Evolutionary conservation across 2,113 vertebrate species (phyloP), one percentile per base, ranked within the genome.

Genomic region (Riparia riparia): DNA sequence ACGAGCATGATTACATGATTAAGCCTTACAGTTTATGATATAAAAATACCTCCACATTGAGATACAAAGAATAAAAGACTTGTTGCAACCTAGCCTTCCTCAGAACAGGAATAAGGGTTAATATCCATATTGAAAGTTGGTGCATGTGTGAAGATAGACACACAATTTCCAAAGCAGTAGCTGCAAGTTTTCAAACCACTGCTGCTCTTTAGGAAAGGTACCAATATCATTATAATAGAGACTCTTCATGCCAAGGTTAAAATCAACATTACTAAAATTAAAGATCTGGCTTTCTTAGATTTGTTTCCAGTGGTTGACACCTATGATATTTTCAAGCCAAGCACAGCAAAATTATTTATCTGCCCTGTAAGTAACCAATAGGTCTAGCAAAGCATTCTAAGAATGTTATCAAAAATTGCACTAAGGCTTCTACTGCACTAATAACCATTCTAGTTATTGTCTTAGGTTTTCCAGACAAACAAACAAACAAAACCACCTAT

Each of bases 41-140:
- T 44, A 74, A 94, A 89, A 58, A 51, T 44, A 65, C 5, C 25
- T 82, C 39, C 34, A 58, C 83, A 73, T 1, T 68, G 39, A 83
- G 49, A 51, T 12, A 69, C 10, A 53, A 77, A 82, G 34, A 73
- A 60, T 31, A 60, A 72, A 69, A 65, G 11, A 71, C 32, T 49
- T 56, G 34, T 41, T 87, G 21, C 11, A 69, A 12, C 21, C 79
- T 3, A 24, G 42, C 51, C 34, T 86, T 39, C 18, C 34, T 70
- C 39, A 68, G 14, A 91, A 45, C 5, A 9, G 1, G 39, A 76
- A 63, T 20, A 71, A 82, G 71, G 25, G 6, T 76, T 28, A 78
- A 54, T 29, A 79, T 14, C 24, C 34, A 17, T 0, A 0, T 3
- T 72, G 45, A 83, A 72, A 76, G 13, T 21, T 26, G 37, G 5